Evolutionary conservation across 2,797 vertebrate genomes (phyloP).

Genomic region (Delichon dasypus): DNA sequence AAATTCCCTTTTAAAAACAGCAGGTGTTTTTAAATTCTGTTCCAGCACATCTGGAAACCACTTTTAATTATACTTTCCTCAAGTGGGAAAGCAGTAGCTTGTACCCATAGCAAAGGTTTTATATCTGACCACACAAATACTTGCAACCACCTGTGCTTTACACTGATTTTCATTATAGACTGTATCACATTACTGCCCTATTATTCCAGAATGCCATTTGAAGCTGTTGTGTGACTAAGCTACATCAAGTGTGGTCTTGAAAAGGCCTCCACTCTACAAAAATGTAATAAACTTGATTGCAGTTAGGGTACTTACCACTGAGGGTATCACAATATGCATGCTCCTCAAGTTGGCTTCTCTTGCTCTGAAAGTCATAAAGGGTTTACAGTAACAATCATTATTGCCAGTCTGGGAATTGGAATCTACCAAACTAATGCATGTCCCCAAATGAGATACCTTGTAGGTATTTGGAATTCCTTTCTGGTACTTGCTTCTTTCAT

Average conservation of each 20-base stretch:
- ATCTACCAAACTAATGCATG: slow-evolving; percentile 7
- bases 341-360: slow-evolving; percentile 18
- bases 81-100: slow-evolving; percentile 52
- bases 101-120: slow-evolving; percentile 28
- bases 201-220: slow-evolving; percentile 56
- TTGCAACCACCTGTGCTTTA: slow-evolving; percentile 61
- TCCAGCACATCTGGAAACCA: slow-evolving; percentile 71
- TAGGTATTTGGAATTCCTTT: not conserved
- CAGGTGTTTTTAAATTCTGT: not conserved
- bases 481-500: not conserved
- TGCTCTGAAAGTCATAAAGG: slow-evolving; percentile 56
- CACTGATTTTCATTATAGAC: slow-evolving; percentile 53
- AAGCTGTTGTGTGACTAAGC: slow-evolving; percentile 54
- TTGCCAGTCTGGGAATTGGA: not conserved
- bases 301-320: slow-evolving; percentile 50
- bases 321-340: not conserved
- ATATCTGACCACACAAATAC: slow-evolving; percentile 59
- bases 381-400: not conserved
- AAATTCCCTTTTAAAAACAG: slow-evolving; percentile 46
- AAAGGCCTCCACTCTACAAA: slow-evolving; percentile 46
- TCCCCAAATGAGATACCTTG: not conserved
- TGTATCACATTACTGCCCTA: slow-evolving; percentile 56
- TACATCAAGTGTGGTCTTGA: slow-evolving; percentile 55
- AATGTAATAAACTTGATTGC: slow-evolving; percentile 45
- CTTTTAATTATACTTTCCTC: slow-evolving; percentile 68